These are phyloP conservation scores for Dyspetes luteomarginatus DNA, from an alignment of 2,888 invertebrate genomes.

Conservation along the genomic window DNA sequence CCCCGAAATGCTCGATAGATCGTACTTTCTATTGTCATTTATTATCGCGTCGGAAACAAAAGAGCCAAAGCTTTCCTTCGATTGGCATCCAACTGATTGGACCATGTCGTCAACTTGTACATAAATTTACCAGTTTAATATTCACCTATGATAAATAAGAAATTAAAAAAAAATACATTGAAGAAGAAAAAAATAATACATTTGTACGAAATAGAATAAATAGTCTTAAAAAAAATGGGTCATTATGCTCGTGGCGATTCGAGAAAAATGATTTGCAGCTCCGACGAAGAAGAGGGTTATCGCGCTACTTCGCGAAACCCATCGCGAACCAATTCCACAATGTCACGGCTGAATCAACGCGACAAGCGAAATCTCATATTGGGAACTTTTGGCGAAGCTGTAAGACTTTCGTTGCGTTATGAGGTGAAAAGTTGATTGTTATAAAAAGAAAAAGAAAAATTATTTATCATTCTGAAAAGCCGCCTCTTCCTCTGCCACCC, in stretches of 20 bases:
- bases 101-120: constrained; percentile 45
- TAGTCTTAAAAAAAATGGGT: constrained; percentile 67
- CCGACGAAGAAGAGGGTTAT: constrained; percentile 76
- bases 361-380: constrained; percentile 63
- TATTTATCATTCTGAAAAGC: constrained; percentile 59
- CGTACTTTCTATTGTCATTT: constrained; percentile 36
- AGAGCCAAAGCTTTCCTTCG: constrained; percentile 7
- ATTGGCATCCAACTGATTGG: constrained; percentile 50
- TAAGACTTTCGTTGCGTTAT: constrained; percentile 61
- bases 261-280: constrained; percentile 70
- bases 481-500: constrained; percentile 63
- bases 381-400: constrained; percentile 69
- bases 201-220: constrained; percentile 44
- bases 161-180: constrained; percentile 17
- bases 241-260: constrained; percentile 73
- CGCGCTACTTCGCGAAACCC: constrained; percentile 56
- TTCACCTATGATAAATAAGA: constrained; percentile 32
- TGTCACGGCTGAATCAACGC: constrained; percentile 63
- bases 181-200: constrained; percentile 23
- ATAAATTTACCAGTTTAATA: constrained; percentile 64
- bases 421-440: neutral
- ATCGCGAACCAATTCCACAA: constrained; percentile 56
- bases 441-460: constrained; percentile 16
- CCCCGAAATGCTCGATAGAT: neutral
- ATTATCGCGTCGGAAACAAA: constrained; percentile 19